Evolutionary conservation across 2,113 vertebrate species (phyloP), one percentile per base, ranked within the genome.

Genomic region (Oreochromis spilurus): DNA sequence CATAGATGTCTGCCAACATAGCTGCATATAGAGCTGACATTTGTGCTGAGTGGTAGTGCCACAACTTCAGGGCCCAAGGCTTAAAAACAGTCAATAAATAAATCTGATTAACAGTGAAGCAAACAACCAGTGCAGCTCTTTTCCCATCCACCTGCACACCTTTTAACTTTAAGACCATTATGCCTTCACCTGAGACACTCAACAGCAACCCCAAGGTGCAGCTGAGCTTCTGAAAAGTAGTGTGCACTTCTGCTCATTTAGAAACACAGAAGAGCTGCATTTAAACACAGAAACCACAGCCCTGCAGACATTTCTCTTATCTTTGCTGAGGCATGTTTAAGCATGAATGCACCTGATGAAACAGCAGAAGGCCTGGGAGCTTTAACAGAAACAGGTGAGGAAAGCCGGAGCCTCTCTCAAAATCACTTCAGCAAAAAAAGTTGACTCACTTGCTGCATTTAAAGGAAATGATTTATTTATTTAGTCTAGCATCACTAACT

Each of bases 271-370:
- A 19, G 54, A 81, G 26, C 48, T 43, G 19, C 24, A 81, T 12
- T 55, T 17, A 31, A 81, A 29, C 24, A 29, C 14, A 75, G 67
- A 72, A 45, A 48, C 67, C 67, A 84, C 40, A 58, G 6, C 24
- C 55, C 34, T 38, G 9, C 21, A 85, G 31, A 79, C 67, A 84
- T 88, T 75, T 83, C 62, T 53, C 54, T 17, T 77, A 70, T 67
- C 26, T 81, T 54, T 52, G 55, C 79, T 53, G 77, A 29, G 53
- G 87, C 91, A 85, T 88, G 90, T 92, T 91, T 55, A 55, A 88
- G 48, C 87, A 38, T 90, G 82, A 86, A 65, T 72, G 16, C 31
- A 48, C 16, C 62, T 81, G 78, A 83, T 62, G 62, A 72, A 29
- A 60, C 6, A 36, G 34, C 55, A 62, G 52, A 72, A 31, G 36